phyloP scores from a whole-genome alignment of 2,888 invertebrate genomes.

The Cephonodes hylas region DNA sequence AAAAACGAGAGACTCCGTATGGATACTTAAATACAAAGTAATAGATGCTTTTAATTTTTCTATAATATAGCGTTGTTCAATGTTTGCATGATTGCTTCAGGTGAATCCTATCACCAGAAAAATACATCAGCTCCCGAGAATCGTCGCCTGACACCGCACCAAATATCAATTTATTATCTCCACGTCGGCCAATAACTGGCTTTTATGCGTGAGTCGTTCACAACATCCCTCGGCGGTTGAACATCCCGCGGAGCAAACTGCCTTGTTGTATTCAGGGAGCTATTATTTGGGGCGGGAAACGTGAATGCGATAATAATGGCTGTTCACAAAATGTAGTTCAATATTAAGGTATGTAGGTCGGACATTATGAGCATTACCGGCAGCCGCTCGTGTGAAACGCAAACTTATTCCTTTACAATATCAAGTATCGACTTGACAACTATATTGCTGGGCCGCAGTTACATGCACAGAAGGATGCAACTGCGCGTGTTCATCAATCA shows the following conservation, averaged over 20 bases:
- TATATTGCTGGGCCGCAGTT: constrained; percentile 46
- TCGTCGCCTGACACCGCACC: background rate
- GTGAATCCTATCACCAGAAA: no score
- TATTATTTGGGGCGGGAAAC: background rate
- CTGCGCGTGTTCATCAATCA: constrained; percentile 32
- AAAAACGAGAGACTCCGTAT: no score
- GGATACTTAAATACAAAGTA: no score
- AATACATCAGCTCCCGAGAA: no score
- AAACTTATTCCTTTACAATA: constrained; percentile 50
- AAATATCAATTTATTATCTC: background rate
- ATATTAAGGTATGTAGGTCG: constrained; percentile 46
- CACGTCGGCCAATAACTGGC: background rate
- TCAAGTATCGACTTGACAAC: constrained; percentile 49
- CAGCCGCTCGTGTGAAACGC: constrained; percentile 65
- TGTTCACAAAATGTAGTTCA: background rate
- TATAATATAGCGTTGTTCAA: no score
- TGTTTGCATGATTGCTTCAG: no score
- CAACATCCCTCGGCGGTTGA: background rate
- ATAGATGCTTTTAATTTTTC: no score
- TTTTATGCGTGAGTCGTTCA: background rate
- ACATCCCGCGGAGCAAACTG: background rate
- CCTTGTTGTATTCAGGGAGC: background rate
- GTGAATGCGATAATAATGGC: no score
- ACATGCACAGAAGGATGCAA: background rate
- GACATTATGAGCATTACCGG: constrained; percentile 20